These are phyloP conservation scores for Tenualosa thibaudeaui DNA, from an alignment of 2,797 vertebrate species.

Conservation along the genomic window DNA sequence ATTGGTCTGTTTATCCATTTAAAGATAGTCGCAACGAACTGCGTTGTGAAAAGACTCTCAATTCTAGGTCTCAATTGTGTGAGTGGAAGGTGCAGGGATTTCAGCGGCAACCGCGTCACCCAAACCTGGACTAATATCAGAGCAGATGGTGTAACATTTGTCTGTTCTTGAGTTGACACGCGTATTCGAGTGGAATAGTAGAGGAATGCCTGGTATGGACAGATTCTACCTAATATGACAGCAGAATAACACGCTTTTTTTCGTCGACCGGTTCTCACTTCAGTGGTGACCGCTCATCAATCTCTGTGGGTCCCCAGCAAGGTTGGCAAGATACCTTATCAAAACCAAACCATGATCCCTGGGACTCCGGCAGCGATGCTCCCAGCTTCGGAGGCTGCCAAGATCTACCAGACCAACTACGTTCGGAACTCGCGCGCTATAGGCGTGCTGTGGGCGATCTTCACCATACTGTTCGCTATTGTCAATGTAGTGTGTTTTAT, in stretches of 20 bases:
- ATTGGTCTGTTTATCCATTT: neutral
- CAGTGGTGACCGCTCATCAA: neutral
- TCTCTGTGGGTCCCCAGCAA: neutral
- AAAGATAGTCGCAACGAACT: neutral
- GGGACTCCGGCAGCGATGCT: constrained; percentile 87
- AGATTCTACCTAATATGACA: constrained; percentile 1
- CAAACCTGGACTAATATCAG: neutral
- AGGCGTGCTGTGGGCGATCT: constrained; percentile 98
- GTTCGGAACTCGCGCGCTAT: constrained; percentile 98
- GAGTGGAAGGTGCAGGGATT: neutral
- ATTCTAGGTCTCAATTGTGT: neutral
- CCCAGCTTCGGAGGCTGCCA: constrained; percentile 93
- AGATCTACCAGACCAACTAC: constrained; percentile 98
- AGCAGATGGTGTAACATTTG: constrained; percentile 25
- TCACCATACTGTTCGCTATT: constrained; percentile 98
- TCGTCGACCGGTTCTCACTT: neutral
- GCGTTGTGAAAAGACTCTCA: neutral
- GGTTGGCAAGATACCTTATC: constrained; percentile 26
- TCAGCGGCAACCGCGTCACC: neutral
- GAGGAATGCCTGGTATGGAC: neutral
- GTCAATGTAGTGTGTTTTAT: constrained; percentile 99
- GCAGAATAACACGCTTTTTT: neutral
- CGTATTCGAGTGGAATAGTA: neutral
- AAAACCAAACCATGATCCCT: constrained; percentile 72
- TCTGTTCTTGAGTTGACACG: neutral